phyloP scores from a whole-genome alignment of 2,888 invertebrate genomes.

The Hecatera dysodea region DNA sequence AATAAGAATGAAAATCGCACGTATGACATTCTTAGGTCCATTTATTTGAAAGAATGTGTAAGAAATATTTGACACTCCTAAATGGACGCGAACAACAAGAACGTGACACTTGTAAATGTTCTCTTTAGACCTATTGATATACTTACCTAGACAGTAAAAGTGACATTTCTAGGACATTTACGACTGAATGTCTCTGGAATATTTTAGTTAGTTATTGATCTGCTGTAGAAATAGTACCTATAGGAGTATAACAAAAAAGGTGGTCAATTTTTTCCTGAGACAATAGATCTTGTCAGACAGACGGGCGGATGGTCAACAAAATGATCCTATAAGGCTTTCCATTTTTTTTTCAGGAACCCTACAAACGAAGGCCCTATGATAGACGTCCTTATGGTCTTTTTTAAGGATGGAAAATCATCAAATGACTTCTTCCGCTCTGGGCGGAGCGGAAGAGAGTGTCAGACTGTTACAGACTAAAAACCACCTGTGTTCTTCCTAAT shows the following conservation, averaged over 20 bases:
- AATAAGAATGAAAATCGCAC: conserved; percentile 10
- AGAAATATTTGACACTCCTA: conserved; percentile 24
- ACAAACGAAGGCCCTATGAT: neutral
- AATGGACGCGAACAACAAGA: conserved; percentile 45
- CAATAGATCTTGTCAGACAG: neutral
- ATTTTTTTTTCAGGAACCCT: neutral
- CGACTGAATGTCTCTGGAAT: neutral
- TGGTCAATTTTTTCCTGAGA: neutral
- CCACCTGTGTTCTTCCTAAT: too few species aligned
- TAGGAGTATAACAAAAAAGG: too few species aligned
- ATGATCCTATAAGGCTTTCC: too few species aligned
- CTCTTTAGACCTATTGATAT: conserved; percentile 11
- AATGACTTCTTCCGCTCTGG: too few species aligned
- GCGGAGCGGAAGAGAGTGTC: too few species aligned
- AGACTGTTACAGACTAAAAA: too few species aligned
- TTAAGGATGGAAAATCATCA: too few species aligned
- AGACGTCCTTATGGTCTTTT: too few species aligned
- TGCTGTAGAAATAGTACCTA: neutral
- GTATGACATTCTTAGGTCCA: neutral
- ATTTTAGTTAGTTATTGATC: neutral
- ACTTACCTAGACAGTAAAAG: conserved; percentile 1
- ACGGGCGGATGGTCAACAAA: too few species aligned
- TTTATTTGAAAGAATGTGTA: conserved; percentile 9
- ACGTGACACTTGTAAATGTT: conserved; percentile 40
- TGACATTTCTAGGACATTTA: conserved; percentile 1